A percentile compares a stretch with the other conserved stretches of the same genome.
These are phyloP conservation scores for Sprattus sprattus DNA, from an alignment of 2,113 vertebrate species.

Conservation along the genomic window DNA sequence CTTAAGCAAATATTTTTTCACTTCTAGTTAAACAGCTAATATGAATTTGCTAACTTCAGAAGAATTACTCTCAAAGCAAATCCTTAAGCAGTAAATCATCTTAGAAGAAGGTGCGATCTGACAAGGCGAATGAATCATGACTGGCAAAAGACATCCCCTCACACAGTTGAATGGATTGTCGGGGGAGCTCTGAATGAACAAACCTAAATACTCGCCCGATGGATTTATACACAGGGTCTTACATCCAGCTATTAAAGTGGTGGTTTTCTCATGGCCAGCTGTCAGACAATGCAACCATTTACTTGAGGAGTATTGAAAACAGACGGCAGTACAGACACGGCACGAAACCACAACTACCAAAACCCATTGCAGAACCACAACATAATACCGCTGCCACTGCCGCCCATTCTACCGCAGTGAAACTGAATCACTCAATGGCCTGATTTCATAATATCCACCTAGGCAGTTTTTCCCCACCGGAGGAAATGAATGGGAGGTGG, in stretches of 20 bases:
- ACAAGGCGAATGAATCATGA: neutral
- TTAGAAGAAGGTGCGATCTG: neutral
- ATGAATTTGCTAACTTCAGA: neutral
- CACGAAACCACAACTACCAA: slow-evolving; percentile 11
- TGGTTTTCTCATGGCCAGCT: slow-evolving; percentile 15
- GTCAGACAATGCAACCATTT: slow-evolving; percentile 11
- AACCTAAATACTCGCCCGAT: neutral
- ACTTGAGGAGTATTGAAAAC: neutral
- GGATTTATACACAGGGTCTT: slow-evolving; percentile 5
- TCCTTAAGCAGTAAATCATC: neutral
- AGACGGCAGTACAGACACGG: neutral
- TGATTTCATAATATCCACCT: neutral
- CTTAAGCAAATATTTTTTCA: neutral
- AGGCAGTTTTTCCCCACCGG: neutral
- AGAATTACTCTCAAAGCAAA: neutral
- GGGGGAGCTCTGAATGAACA: slow-evolving; percentile 20
- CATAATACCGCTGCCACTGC: neutral
- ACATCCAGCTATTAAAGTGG: neutral
- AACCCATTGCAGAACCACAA: neutral
- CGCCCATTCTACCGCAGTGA: neutral
- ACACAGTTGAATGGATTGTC: slow-evolving; percentile 7
- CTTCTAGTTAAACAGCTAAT: neutral
- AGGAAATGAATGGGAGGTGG: neutral
- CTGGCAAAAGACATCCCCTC: neutral
- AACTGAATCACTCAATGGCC: neutral